Base-by-base conservation (phyloP, 2,888 invertebrate species). In the Amblyteles armatorius region DNA sequence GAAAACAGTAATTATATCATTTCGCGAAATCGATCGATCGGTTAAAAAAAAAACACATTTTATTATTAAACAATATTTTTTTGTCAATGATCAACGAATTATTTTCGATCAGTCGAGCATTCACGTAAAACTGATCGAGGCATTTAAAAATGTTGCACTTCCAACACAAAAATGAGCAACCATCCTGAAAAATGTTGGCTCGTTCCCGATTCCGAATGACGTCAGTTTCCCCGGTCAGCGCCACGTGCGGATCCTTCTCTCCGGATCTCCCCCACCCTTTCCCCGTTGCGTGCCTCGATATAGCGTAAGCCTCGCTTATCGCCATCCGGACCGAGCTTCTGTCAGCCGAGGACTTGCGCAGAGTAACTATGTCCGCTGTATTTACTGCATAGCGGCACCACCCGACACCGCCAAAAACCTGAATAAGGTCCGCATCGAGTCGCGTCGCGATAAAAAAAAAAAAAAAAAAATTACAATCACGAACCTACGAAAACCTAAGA, bases 331-430 rank as follows among this genome's bases (percentile, higher is more conserved):
- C 65, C 44, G 36, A 60, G 60, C 26, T 19, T 72, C 72, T 73
- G 60, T 57, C 79, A 84, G 76, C 71, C 63, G 60, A 29, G 22
- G 77, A 73, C 85, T 80, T 85, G 85, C 85, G 85, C 85, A 85
- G 72, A 77, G 60, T 57, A 16, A 40, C 11, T 44, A 44, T n/a
- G 33, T 40, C 55, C 79, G 68, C 16, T 79, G 6, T 80, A 74
- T 85, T 74, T 67, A 33, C 76, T 55, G 82, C 85, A 85, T 73
- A 85, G 79, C 79, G 72, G 67, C 71, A 60, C 40, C 67, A 72
- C 74, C 76, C 85, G 82, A 55, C 55, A 26, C 44, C 83, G 79
- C 74, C 68, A 60, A 73, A 80, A 80, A 67, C 79, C 40, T 52
- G 55, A 40, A 33, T 36, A 63, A 50, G 33, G 50, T 33, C 52